phyloP scores from a whole-genome alignment of 2,113 vertebrate species.

The Macroglossus sobrinus region DNA sequence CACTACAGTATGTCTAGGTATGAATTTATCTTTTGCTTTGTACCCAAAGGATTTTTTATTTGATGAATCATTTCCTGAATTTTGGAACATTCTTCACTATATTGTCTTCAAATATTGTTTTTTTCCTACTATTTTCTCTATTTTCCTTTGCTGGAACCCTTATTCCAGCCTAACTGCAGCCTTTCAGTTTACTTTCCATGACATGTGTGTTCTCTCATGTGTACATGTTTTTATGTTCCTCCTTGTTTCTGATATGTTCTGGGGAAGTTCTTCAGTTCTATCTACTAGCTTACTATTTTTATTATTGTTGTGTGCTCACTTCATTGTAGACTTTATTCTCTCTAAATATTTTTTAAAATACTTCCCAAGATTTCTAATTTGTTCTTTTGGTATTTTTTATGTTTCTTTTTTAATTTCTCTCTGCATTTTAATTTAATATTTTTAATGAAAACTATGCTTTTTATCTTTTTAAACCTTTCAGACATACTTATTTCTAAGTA shows the following conservation, averaged over 20 bases:
- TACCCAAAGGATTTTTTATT: neutral
- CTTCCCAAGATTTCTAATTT: neutral
- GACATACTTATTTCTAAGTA: neutral
- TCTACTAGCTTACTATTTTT: neutral
- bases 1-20: neutral
- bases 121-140: neutral
- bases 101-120: neutral
- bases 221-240: neutral
- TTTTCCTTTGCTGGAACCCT: neutral
- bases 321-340: neutral
- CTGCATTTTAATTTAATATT: neutral
- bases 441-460: neutral
- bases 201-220: neutral
- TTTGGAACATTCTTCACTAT: neutral
- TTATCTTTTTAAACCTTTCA: neutral
- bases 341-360: neutral
- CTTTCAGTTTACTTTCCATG: neutral
- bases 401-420: neutral
- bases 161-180: neutral
- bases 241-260: neutral
- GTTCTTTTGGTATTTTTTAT: neutral
- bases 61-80: neutral
- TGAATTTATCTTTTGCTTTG: constrained; percentile 1
- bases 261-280: neutral
- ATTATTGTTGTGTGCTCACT: neutral